Evolutionary conservation across 2,888 invertebrate species (phyloP), one percentile per base, ranked within the genome.

Genomic region (Cyrtodaria siliqua): DNA sequence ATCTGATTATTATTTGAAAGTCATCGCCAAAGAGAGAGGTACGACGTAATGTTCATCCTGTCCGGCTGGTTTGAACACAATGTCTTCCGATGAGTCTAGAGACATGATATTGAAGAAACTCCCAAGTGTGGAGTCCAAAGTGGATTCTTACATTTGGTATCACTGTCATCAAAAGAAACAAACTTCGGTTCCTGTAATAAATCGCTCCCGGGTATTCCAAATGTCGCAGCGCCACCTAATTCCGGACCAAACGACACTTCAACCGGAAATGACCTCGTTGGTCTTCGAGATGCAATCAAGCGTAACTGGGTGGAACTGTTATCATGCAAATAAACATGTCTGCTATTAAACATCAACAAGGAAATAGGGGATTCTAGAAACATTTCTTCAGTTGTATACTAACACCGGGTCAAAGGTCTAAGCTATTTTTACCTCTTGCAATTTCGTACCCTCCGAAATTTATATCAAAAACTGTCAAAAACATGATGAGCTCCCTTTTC

Each of bases 221-320:
- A n/a, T n/a, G n/a, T n/a, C n/a, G 33, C 4, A 33, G 33, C 33
- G 33, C 33, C 33, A 33, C 4, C 4, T 8, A 44, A 6, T 20
- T 6, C 3, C 6, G 9, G 16, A 44, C 20, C 3, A 18, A 20
- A 18, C n/a, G 6, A 16, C 20, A 20, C 20, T 4, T 16, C 16
- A 3, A 16, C 6, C 16, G 4, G 4, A 6, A 6, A 6, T 18
- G 44, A 44, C 44, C 16, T 44, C 16, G 20, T 16, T 16, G 44
- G 16, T 16, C 44, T 44, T 16, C 16, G 44, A 20, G 44, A 44
- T 20, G 6, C 44, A 18, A 44, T 44, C 16, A 44, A 20, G 44
- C 16, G 44, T 18, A 44, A 44, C 44, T 44, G 20, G n/a, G 44
- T 44, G 16, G 9, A 44, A 44, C 44, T 44, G 67, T 42, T 23